Conservation (phyloP, 2,113 vertebrate genomes). For the Rostratula benghalensis region DNA sequence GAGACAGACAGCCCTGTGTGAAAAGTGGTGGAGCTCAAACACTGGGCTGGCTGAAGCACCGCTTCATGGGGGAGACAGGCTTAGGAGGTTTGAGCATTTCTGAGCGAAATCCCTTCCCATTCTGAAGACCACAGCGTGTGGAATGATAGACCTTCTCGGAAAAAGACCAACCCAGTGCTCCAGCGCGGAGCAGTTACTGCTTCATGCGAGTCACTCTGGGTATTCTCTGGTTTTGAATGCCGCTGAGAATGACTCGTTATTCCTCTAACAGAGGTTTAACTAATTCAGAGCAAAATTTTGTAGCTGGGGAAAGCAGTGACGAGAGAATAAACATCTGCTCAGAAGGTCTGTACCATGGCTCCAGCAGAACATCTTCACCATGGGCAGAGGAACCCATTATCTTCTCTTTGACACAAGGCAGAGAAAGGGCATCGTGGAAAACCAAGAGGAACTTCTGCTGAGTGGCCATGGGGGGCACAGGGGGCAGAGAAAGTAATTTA, state of each 20-base stretch:
- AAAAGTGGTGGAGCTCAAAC: not conserved
- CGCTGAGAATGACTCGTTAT: not conserved
- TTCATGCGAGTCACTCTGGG: not conserved
- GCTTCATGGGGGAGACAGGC: conserved; percentile 28
- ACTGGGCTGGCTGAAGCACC: not conserved
- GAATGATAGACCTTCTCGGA: conserved; percentile 20
- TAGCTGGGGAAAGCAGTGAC: not conserved
- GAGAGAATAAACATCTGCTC: not conserved
- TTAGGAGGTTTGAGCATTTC: conserved; percentile 10
- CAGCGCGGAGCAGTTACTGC: not conserved
- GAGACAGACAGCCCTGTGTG: not conserved
- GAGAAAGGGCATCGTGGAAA: not conserved
- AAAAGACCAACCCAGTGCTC: not conserved
- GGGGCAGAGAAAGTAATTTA: not conserved
- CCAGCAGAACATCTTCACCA: not conserved
- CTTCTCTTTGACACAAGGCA: not conserved
- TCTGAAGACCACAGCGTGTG: not conserved
- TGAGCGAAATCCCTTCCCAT: conserved; percentile 25
- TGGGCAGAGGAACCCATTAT: not conserved
- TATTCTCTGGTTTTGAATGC: not conserved
- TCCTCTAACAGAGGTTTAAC: conserved; percentile 13
- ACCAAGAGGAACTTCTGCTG: not conserved
- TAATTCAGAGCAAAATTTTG: conserved; percentile 12
- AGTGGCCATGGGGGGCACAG: not conserved
- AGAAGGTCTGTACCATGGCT: not conserved